Evolutionary conservation across 1,140 invertebrate species (phyloP), one percentile per base, ranked within the genome.

Genomic region (Caenorhabditis brenneri): DNA sequence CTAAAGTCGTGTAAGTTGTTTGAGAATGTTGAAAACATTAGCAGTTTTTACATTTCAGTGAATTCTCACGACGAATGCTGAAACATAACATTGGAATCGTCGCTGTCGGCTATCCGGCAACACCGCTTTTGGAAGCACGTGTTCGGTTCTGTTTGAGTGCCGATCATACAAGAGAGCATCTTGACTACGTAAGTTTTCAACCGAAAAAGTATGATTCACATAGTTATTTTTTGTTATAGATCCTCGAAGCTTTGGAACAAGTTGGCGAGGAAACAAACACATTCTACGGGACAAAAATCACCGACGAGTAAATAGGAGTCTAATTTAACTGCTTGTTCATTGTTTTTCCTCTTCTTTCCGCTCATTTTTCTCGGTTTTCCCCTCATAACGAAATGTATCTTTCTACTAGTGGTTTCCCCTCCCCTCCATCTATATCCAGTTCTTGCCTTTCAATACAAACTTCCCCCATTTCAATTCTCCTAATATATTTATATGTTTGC

Each of bases 101-200:
- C 2, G 96, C 96, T 83, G 97, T 98, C 85, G 96, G 96, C 81
- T 98, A 97, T 92, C 97, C 97, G 81, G 97, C 97, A 42, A 98
- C 97, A 27, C 95, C 96, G 48, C 93, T 99, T 51, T 95, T 95
- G 92, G 86, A 95, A 92, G 95, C 95, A 27, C 93, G 97, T 89
- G 96, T 96, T 84, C 92, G 97, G 87, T 97, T 99, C 92, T 99
- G 97, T 91, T 91, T 99, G 42, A 98, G 96, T 46, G 96, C 97
- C 60, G 94, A 95, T 39, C 97, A 99, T 91, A 96, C 96, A 24
- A 96, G 96, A 92, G 94, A 96, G 92, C 96, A 97, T 93, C 92
- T 99, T 74, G 97, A 99, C 92, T 93, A 94, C n/a, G 82, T 83
- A 33, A 74, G 90, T 96, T 94, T 51, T 80, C 15, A n/a, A n/a